A percentile compares a stretch with the other conserved stretches of the same genome.
Evolutionary conservation across 53 echinoderm and acorn worm species (phyloP).

Genomic region (Temnopleurus reevesii): DNA sequence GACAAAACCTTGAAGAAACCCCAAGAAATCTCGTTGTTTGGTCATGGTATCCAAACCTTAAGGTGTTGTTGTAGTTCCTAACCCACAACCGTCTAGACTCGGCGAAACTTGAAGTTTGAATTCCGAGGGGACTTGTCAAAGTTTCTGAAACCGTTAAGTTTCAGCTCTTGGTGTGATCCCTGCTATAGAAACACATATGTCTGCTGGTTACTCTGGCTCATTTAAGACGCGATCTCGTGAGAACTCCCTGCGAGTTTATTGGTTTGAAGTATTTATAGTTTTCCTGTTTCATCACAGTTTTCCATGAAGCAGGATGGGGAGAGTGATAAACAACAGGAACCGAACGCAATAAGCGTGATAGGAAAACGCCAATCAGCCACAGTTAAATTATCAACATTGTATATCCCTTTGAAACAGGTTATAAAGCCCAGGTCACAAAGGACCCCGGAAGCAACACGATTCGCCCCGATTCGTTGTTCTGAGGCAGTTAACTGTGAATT

Average conservation of each 20-base stretch:
- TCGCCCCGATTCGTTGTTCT: too few species aligned
- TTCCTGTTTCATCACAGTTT: background rate
- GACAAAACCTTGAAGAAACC: too few species aligned
- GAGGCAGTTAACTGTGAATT: background rate
- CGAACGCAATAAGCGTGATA: conserved; percentile 18
- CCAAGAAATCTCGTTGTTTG: too few species aligned
- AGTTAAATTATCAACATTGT: background rate
- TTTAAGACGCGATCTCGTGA: background rate
- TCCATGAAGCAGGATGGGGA: background rate
- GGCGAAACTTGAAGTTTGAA: too few species aligned
- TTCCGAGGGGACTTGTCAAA: too few species aligned
- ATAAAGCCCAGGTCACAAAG: background rate
- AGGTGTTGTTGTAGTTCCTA: too few species aligned
- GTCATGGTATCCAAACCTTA: too few species aligned
- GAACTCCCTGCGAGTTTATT: background rate
- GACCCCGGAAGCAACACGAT: background rate
- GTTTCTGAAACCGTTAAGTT: too few species aligned
- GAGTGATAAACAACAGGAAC: conserved; percentile 25
- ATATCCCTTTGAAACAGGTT: background rate
- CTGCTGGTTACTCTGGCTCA: background rate
- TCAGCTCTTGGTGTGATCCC: too few species aligned
- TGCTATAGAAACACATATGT: too few species aligned
- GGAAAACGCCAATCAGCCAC: background rate
- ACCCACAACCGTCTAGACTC: too few species aligned
- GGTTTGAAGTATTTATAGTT: background rate